These are phyloP conservation scores for Bolinopsis microptera DNA, from an alignment of 37 sponge, comb jelly and placozoan genomes.

Conservation along the genomic window DNA sequence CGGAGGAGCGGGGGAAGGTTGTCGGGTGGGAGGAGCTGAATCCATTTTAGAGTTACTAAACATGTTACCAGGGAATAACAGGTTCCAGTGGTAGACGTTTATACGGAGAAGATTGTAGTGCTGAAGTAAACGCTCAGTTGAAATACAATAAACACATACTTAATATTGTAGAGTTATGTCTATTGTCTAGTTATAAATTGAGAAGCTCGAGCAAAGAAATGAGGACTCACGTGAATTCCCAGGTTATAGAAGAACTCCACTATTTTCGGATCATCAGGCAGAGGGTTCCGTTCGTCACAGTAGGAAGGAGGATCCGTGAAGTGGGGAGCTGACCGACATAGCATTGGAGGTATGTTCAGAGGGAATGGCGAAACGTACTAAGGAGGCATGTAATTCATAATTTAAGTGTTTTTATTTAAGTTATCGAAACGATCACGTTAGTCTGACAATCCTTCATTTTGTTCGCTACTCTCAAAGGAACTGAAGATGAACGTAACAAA, in stretches of 20 bases:
- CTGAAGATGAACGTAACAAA: no score
- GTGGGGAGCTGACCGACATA: slow-evolving; percentile 56
- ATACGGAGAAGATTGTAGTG: slow-evolving; percentile 58
- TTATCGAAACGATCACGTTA: no score
- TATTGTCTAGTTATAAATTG: no score
- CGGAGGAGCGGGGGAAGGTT: slow-evolving; percentile 60
- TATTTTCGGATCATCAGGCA: slow-evolving; percentile 53
- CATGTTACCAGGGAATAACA: slow-evolving; percentile 61
- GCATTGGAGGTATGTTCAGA: slow-evolving; percentile 60
- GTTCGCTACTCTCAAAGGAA: no score
- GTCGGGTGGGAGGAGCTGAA: slow-evolving; percentile 40
- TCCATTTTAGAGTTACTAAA: slow-evolving; percentile 50
- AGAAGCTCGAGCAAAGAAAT: no score
- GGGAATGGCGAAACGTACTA: slow-evolving; percentile 63
- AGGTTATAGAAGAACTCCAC: slow-evolving; percentile 63
- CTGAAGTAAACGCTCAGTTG: not conserved
- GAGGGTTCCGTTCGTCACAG: slow-evolving; percentile 57
- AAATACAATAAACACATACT: no score
- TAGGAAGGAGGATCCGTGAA: slow-evolving; percentile 52
- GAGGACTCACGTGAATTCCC: slow-evolving; percentile 44
- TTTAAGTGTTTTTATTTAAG: no score
- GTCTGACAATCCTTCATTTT: no score
- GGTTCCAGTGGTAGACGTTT: slow-evolving; percentile 62
- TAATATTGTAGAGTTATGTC: no score
- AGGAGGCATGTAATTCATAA: no score